These are phyloP conservation scores for Phengaris arion DNA, from an alignment of 2,888 invertebrate genomes.

Conservation along the genomic window DNA sequence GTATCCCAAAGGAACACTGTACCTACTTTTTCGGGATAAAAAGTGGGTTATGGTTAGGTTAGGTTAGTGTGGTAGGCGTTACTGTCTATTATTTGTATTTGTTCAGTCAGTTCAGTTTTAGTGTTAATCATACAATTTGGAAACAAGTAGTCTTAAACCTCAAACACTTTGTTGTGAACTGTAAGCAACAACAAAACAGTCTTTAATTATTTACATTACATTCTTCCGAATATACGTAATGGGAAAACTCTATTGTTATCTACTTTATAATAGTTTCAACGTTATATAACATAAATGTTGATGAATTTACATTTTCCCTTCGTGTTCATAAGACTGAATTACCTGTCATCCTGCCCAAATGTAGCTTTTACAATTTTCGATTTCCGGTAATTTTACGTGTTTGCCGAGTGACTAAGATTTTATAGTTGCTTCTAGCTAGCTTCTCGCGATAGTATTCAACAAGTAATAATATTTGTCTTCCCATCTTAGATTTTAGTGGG, in stretches of 20 bases:
- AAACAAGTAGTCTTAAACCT: conserved; percentile 1
- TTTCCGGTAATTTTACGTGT: background rate
- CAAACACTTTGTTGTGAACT: conserved; percentile 20
- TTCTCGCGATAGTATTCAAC: background rate
- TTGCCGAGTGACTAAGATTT: background rate
- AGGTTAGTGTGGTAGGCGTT: background rate
- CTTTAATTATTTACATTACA: conserved; percentile 23
- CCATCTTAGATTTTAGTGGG: no score
- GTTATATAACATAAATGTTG: conserved; percentile 17
- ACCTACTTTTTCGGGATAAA: no score
- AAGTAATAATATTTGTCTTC: background rate
- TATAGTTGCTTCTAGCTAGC: background rate
- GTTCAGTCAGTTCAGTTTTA: background rate
- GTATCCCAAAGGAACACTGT: no score
- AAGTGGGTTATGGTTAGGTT: no score
- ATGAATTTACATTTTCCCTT: conserved; percentile 8
- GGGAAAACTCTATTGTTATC: conserved; percentile 28
- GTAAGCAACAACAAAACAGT: conserved; percentile 4
- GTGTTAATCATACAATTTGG: background rate
- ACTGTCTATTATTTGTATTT: background rate
- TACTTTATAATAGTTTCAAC: conserved; percentile 27
- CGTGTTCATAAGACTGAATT: background rate
- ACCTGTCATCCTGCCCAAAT: background rate
- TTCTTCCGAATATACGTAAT: conserved; percentile 29
- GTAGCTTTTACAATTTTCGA: background rate